Percentiles rank a stretch among this genome's conserved stretches.
phyloP scores from a whole-genome alignment of 1,140 invertebrate species.

The Atta colombica region DNA sequence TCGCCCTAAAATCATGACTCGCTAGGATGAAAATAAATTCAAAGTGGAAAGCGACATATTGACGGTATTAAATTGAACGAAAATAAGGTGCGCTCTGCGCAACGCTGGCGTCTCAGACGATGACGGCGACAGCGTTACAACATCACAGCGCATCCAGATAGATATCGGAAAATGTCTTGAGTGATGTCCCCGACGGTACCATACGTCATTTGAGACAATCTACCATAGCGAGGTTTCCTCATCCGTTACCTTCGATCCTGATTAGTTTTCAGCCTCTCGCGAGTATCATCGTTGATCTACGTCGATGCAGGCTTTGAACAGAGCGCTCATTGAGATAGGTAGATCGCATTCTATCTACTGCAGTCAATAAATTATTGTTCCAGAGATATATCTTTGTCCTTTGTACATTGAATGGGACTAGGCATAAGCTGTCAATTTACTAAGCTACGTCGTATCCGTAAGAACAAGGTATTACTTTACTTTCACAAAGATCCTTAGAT shows the following conservation, averaged over 20 bases:
- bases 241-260: constrained; percentile 77
- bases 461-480: background rate
- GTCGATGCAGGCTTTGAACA: constrained; percentile 20
- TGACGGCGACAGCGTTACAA: constrained; percentile 46
- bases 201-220: constrained; percentile 65
- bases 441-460: constrained; percentile 27
- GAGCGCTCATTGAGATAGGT: constrained; percentile 33
- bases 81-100: constrained; percentile 37
- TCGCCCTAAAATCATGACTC: background rate
- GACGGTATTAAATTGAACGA: constrained; percentile 56
- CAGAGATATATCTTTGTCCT: constrained; percentile 52
- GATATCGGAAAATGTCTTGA: constrained; percentile 51
- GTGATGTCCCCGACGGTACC: constrained; percentile 60
- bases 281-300: constrained; percentile 71
- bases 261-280: constrained; percentile 74
- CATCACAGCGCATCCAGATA: constrained; percentile 52
- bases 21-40: constrained; percentile 2
- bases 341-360: constrained; percentile 55
- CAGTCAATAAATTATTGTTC: constrained; percentile 71
- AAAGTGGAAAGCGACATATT: constrained; percentile 39
- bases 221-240: constrained; percentile 63
- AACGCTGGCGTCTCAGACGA: constrained; percentile 7
- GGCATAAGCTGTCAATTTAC: background rate
- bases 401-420: constrained; percentile 45
- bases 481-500: background rate